Evolutionary conservation across 2,888 invertebrate genomes (phyloP).

Genomic region (Oscheius myriophilus): DNA sequence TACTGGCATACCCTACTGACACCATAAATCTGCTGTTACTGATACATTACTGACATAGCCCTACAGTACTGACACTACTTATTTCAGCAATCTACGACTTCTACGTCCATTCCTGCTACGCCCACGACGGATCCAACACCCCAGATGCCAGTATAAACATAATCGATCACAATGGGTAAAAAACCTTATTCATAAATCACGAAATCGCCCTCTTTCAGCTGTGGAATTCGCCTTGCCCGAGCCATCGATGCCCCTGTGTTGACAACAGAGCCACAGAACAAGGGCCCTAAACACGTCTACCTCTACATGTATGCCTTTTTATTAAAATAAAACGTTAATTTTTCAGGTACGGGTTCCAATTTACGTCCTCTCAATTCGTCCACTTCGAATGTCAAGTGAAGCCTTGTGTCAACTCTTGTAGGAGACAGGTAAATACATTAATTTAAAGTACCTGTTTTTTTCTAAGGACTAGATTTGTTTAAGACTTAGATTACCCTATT

Average conservation of each 20-base stretch:
- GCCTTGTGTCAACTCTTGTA: slow-evolving; percentile 62
- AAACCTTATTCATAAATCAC: neutral
- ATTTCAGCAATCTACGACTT: slow-evolving; percentile 67
- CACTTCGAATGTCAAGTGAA: slow-evolving; percentile 67
- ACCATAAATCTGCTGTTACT: too few relatives aligned
- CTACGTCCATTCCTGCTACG: slow-evolving; percentile 69
- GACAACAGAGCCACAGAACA: slow-evolving; percentile 50
- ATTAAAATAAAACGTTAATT: slow-evolving; percentile 75
- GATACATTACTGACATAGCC: too few relatives aligned
- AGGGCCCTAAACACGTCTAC: slow-evolving; percentile 67
- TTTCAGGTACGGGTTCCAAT: slow-evolving; percentile 60
- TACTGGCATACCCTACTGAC: too few relatives aligned
- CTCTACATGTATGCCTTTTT: slow-evolving; percentile 59
- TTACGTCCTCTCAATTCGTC: slow-evolving; percentile 65
- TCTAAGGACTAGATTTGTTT: neutral
- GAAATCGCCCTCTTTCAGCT: slow-evolving; percentile 44
- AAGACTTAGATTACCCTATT: too few relatives aligned
- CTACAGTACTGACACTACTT: neutral
- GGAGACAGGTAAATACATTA: slow-evolving; percentile 46
- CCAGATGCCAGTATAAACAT: slow-evolving; percentile 66
- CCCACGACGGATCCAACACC: slow-evolving; percentile 66
- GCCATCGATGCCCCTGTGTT: slow-evolving; percentile 68
- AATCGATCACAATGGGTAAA: slow-evolving; percentile 66
- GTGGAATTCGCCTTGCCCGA: slow-evolving; percentile 64
- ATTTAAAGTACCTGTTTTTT: neutral